A percentile compares a stretch with the other conserved stretches of the same genome.
Evolutionary conservation across 2,888 invertebrate genomes (phyloP).

Genomic region (Zygaena filipendulae): DNA sequence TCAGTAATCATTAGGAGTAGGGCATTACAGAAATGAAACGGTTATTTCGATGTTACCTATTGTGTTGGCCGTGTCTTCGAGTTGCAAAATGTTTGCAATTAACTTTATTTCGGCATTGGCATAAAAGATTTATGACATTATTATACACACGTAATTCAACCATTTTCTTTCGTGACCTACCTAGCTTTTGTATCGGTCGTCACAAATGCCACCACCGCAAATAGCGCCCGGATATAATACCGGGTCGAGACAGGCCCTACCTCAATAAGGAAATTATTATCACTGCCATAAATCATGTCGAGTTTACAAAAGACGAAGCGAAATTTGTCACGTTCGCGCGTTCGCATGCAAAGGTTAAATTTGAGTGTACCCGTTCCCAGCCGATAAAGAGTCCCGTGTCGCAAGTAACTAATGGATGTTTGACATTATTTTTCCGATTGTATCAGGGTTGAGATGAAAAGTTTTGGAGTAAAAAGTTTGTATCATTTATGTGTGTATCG

Average conservation of each 20-base stretch:
- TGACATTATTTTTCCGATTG: constrained; percentile 9
- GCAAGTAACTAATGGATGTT: no score
- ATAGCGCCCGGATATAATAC: constrained; percentile 31
- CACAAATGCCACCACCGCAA: constrained; percentile 31
- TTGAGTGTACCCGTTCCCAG: constrained; percentile 9
- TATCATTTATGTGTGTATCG: no score
- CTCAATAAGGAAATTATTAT: constrained; percentile 56
- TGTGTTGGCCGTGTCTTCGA: no score
- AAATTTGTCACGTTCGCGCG: constrained; percentile 33
- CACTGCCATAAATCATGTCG: constrained; percentile 41
- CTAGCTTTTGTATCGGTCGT: constrained; percentile 23
- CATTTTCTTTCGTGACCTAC: constrained; percentile 21
- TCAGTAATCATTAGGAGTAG: no score
- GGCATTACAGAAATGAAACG: no score
- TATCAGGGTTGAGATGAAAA: no score
- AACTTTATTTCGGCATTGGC: no score
- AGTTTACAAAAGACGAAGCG: constrained; percentile 30
- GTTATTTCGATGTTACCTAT: no score
- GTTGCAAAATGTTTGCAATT: no score
- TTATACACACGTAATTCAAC: constrained; percentile 1
- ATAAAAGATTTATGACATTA: no score
- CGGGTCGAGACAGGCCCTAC: constrained; percentile 38
- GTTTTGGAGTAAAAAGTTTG: no score
- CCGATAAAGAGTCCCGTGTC: no score
- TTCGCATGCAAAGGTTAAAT: constrained; percentile 16